Conservation (phyloP, 2,113 vertebrate genomes). For the Sylvilagus bachmani region DNA sequence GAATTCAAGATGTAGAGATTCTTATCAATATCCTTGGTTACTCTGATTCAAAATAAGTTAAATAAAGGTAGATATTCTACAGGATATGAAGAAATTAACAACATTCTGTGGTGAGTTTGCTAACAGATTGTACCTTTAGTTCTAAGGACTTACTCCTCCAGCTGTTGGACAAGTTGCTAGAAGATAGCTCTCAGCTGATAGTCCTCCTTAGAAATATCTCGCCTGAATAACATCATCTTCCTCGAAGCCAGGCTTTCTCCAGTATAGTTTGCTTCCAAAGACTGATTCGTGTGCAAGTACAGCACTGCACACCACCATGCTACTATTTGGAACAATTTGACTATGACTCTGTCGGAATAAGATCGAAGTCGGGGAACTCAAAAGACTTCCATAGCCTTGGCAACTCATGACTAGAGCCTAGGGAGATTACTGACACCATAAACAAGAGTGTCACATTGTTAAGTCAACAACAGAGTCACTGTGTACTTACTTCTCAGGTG, state of each 20-base stretch:
- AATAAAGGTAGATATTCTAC: not conserved
- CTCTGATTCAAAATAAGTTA: constrained; percentile 13
- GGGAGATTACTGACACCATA: too few species aligned
- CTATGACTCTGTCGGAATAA: too few species aligned
- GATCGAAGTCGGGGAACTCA: too few species aligned
- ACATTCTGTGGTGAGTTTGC: not conserved
- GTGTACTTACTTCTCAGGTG: too few species aligned
- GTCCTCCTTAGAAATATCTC: not conserved
- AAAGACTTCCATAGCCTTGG: too few species aligned
- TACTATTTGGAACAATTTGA: not conserved
- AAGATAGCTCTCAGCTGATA: not conserved
- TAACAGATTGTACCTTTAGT: not conserved
- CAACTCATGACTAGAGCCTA: too few species aligned
- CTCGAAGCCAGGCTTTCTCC: not conserved
- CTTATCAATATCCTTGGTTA: not conserved
- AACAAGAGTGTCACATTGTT: too few species aligned
- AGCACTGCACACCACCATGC: rapidly evolving
- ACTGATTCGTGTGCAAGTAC: not conserved
- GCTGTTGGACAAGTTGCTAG: not conserved
- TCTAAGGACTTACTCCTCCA: not conserved
- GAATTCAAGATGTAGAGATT: not conserved
- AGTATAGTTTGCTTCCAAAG: not conserved
- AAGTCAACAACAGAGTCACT: too few species aligned
- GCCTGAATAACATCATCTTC: not conserved
- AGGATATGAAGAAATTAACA: not conserved